Conservation (phyloP, 2,797 vertebrate species). For the Molothrus ater region DNA sequence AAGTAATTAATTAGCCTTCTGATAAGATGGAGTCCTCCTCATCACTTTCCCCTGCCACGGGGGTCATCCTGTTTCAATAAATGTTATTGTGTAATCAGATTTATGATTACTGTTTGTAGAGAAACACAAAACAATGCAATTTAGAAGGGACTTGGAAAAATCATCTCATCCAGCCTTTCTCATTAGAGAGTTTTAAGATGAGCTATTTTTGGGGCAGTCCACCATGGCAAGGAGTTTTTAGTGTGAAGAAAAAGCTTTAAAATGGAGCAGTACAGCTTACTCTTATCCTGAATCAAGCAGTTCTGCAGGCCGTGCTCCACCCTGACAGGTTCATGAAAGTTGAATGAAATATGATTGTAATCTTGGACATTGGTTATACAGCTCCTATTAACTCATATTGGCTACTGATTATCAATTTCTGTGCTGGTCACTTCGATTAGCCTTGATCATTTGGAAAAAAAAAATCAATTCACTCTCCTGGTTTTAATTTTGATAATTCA, state of each 20-base stretch:
- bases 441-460: constrained; percentile 27
- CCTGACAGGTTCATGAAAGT: not conserved
- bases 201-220: not conserved
- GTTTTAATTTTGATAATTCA: constrained; percentile 73
- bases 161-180: not conserved
- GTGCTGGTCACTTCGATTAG: constrained; percentile 58
- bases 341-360: constrained; percentile 25
- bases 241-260: not conserved
- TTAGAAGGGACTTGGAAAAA: not conserved
- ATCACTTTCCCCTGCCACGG: not conserved
- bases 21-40: not conserved
- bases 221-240: not conserved
- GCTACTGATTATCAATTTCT: constrained; percentile 48
- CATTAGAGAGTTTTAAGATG: not conserved
- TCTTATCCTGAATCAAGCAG: not conserved
- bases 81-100: not conserved
- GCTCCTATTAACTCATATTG: constrained; percentile 9
- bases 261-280: not conserved
- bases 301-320: not conserved
- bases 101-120: not conserved
- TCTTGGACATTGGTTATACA: not conserved
- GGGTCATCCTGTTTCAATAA: not conserved
- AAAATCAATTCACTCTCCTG: constrained; percentile 58
- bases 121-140: not conserved
- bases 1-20: not conserved